These are phyloP conservation scores for Ictidomys tridecemlineatus DNA, from an alignment of 2,113 vertebrate species.

Conservation along the genomic window DNA sequence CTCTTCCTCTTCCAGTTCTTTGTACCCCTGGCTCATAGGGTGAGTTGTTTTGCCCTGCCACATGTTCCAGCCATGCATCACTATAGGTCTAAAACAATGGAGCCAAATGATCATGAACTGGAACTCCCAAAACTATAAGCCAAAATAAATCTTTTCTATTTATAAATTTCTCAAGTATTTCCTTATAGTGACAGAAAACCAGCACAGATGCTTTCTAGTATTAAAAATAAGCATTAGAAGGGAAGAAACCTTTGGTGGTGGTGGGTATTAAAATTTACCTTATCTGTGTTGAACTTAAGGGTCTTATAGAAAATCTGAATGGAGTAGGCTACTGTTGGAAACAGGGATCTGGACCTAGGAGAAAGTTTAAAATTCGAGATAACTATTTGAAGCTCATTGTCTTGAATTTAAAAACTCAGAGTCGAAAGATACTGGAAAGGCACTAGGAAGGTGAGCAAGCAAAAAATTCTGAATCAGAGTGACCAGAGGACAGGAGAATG, in stretches of 20 bases:
- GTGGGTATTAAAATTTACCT: not conserved
- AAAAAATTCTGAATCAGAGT: not conserved
- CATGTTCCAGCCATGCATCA: not conserved
- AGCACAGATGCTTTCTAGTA: not conserved
- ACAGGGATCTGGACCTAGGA: not conserved
- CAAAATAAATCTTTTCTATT: not conserved
- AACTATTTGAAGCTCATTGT: not conserved
- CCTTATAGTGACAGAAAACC: not conserved
- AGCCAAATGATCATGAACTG: too few relatives aligned
- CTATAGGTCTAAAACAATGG: not conserved
- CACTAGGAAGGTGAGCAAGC: not conserved
- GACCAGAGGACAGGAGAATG: not conserved
- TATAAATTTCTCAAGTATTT: not conserved
- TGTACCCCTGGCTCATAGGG: not conserved
- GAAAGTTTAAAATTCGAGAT: not conserved
- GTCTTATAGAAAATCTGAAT: not conserved
- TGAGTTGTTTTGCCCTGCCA: not conserved
- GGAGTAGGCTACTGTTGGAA: not conserved
- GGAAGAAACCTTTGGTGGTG: not conserved
- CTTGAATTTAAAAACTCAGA: not conserved
- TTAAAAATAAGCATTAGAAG: not conserved
- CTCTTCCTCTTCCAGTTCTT: too few relatives aligned
- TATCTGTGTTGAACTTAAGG: not conserved
- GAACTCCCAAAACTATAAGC: not conserved
- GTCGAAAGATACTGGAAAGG: not conserved